A percentile compares a stretch with the other conserved stretches of the same genome.
phyloP scores from a whole-genome alignment of 1,140 invertebrate species.

The Chironomus striatipennis region DNA sequence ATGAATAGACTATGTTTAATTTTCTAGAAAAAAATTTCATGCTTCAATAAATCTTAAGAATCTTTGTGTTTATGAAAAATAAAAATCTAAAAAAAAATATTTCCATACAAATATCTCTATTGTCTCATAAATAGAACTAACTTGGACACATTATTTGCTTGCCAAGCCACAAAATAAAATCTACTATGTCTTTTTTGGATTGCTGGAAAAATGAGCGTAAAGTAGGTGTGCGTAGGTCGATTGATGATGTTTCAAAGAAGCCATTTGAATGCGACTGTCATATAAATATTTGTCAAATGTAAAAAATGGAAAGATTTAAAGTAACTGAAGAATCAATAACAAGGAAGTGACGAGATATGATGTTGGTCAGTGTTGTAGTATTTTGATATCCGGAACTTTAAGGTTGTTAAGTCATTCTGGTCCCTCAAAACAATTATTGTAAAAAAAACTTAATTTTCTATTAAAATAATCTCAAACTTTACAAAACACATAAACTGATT shows the following conservation, averaged over 20 bases:
- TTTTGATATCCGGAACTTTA: too few species aligned
- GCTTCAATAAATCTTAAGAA: neutral
- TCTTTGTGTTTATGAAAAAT: neutral
- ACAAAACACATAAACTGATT: too few species aligned
- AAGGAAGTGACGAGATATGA: too few species aligned
- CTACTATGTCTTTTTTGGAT: neutral
- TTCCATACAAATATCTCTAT: neutral
- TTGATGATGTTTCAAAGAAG: slow-evolving; percentile 8
- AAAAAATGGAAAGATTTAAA: neutral
- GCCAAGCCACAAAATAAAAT: neutral
- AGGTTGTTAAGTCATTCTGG: too few species aligned
- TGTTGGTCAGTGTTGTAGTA: too few species aligned
- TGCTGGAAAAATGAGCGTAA: neutral
- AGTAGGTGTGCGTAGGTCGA: neutral
- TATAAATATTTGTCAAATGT: slow-evolving; percentile 2
- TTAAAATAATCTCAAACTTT: too few species aligned
- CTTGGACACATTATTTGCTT: neutral
- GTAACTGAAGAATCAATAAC: too few species aligned
- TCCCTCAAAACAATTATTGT: too few species aligned
- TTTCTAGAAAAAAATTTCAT: slow-evolving; percentile 12
- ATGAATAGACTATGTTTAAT: neutral
- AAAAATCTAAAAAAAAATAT: neutral
- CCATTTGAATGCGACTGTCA: neutral
- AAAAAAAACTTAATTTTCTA: too few species aligned
- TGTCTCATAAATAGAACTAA: neutral